These are phyloP conservation scores for Aproaerema taeniolella DNA, from an alignment of 2,888 invertebrate species.

Conservation along the genomic window DNA sequence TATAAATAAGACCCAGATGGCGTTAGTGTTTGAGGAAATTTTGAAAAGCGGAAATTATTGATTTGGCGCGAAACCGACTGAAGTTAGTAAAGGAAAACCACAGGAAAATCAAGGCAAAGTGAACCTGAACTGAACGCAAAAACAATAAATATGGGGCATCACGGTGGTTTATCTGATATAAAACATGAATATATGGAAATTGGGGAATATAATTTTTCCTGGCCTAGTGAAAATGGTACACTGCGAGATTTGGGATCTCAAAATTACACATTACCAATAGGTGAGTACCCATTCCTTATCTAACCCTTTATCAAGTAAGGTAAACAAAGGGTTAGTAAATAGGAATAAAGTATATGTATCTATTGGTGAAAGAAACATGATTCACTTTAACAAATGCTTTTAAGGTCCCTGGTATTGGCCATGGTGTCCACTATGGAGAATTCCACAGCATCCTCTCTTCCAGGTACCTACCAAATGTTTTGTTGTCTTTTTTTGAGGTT, in stretches of 20 bases:
- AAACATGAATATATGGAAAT: constrained; percentile 62
- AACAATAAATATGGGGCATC: constrained; percentile 16
- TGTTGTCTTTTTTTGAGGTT: background rate
- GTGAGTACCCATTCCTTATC: constrained; percentile 29
- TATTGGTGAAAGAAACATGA: background rate
- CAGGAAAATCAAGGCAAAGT: background rate
- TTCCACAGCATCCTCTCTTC: constrained; percentile 83
- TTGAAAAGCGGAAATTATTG: constrained; percentile 36
- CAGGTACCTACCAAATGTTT: no score
- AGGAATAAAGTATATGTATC: no score
- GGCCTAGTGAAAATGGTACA: constrained; percentile 72
- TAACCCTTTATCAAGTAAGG: background rate
- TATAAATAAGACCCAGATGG: constrained; percentile 17
- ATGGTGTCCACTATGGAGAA: constrained; percentile 85
- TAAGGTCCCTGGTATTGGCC: constrained; percentile 80
- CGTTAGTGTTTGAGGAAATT: constrained; percentile 15
- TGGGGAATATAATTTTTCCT: constrained; percentile 65
- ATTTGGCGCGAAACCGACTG: constrained; percentile 45
- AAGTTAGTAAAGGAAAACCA: background rate
- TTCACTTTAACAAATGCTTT: constrained; percentile 2
- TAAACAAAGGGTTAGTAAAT: no score
- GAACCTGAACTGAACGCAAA: background rate
- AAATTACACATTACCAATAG: constrained; percentile 69
- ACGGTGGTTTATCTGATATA: constrained; percentile 45
- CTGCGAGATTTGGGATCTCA: no score